Conservation (phyloP, 1,140 invertebrate genomes). For the Ceratina japonica region DNA sequence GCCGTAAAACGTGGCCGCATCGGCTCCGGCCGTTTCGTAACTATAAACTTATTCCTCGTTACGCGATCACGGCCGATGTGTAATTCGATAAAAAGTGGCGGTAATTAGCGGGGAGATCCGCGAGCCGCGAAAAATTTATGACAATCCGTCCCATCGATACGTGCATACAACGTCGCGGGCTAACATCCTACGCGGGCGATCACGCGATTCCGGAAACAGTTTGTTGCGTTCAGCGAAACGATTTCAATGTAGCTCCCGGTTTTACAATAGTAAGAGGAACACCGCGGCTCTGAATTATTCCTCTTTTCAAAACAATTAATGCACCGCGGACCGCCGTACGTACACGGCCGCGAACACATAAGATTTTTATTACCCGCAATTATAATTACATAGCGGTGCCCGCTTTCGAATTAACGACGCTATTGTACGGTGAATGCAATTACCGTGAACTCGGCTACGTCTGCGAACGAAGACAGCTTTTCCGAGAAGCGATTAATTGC, state of each 20-base stretch:
- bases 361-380: neutral
- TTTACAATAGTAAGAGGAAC: too few relatives aligned
- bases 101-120: constrained; percentile 27
- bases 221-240: constrained; percentile 2
- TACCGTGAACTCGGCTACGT: too few relatives aligned
- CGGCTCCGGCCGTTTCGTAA: neutral
- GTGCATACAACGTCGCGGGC: neutral
- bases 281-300: too few relatives aligned
- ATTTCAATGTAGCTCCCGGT: neutral
- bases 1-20: neutral
- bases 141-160: neutral
- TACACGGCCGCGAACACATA: neutral
- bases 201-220: neutral
- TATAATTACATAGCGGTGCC: neutral
- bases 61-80: constrained; percentile 26
- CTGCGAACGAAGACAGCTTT: neutral
- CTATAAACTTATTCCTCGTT: constrained; percentile 27
- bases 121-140: constrained; percentile 22
- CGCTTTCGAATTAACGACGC: too few relatives aligned
- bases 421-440: too few relatives aligned
- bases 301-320: too few relatives aligned
- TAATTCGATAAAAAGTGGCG: constrained; percentile 24
- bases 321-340: too few relatives aligned
- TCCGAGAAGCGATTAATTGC: neutral
- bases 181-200: neutral